These are phyloP conservation scores for Hyalella azteca DNA, from an alignment of 2,888 invertebrate genomes.

Conservation along the genomic window DNA sequence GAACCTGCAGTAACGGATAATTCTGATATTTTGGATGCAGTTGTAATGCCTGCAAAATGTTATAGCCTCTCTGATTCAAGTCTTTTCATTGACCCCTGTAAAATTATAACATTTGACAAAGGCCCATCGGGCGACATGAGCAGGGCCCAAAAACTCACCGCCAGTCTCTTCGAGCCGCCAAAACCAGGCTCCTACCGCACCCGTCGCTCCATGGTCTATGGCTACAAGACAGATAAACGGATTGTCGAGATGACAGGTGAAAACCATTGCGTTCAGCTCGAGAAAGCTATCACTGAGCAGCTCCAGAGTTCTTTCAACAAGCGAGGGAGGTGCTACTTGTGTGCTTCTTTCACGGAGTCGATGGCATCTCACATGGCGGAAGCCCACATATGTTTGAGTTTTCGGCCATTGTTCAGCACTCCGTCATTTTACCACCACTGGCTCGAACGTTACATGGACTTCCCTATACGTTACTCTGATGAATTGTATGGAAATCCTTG, in stretches of 20 bases:
- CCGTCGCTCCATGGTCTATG: constrained; percentile 29
- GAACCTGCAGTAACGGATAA: background rate
- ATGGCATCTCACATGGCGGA: constrained; percentile 43
- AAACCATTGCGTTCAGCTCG: constrained; percentile 26
- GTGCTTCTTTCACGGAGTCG: background rate
- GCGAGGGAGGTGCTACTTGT: background rate
- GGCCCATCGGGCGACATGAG: background rate
- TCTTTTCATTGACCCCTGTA: background rate
- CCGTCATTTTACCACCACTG: constrained; percentile 43
- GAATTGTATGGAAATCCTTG: constrained; percentile 23
- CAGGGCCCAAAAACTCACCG: background rate
- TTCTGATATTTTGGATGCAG: background rate
- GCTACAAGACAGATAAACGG: constrained; percentile 8
- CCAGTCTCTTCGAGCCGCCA: constrained; percentile 12
- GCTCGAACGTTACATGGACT: constrained; percentile 43
- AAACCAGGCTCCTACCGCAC: constrained; percentile 3
- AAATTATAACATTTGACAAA: background rate
- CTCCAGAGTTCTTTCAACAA: background rate
- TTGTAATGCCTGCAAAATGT: background rate
- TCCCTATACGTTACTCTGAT: constrained; percentile 17
- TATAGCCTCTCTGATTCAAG: background rate
- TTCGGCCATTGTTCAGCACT: constrained; percentile 45
- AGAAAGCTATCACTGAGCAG: background rate
- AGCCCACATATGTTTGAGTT: constrained; percentile 48
- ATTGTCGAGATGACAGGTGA: constrained; percentile 33